Evolutionary conservation across 2,113 vertebrate genomes (phyloP), one percentile per base, ranked within the genome.

Genomic region (Collichthys lucidus): DNA sequence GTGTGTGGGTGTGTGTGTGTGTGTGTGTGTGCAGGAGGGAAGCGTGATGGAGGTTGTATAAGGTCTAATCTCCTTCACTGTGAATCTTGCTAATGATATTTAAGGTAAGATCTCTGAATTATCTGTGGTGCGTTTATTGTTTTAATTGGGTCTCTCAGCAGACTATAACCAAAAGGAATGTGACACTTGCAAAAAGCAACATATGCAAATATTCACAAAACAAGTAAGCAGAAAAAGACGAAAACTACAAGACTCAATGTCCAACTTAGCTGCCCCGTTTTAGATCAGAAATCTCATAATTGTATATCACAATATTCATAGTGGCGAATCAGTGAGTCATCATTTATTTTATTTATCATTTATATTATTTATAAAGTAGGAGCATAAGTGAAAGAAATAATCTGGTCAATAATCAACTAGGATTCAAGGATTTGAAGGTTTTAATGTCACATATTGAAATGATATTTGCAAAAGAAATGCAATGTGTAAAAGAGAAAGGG

Each of bases 1-100:
- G 20, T 29, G 29, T 29, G 29, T 12, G 57, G 70, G 65, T 66
- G 61, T 70, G 66, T 68, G 61, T 79, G 76, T 57, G 65, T 71
- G 49, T 62, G 66, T 69, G 53, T 56, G n/a, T 24, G n/a, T 49
- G 20, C 5, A 16, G 24, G 60, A 55, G 16, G 15, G 59, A 46
- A 40, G 59, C 55, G 50, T 55, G 55, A 69, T 17, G 16, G 53
- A 78, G 70, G 78, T 76, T 88, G 81, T 49, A 49, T 62, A 66
- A 86, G 65, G 57, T 81, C 72, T 80, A 11, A 61, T 63, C 31
- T 44, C 49, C 63, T 74, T 77, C 7, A 29, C n/a, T 46, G 70
- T 47, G 35, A 77, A 84, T 77, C 29, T 80, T 55, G 56, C 74
- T 77, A 5, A 29, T 59, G 17, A 65, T 63, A 1, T 40, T 49